Percentiles rank a stretch among this genome's conserved stretches.
Evolutionary conservation across 2,888 invertebrate genomes (phyloP).

Genomic region (Timandra comae): DNA sequence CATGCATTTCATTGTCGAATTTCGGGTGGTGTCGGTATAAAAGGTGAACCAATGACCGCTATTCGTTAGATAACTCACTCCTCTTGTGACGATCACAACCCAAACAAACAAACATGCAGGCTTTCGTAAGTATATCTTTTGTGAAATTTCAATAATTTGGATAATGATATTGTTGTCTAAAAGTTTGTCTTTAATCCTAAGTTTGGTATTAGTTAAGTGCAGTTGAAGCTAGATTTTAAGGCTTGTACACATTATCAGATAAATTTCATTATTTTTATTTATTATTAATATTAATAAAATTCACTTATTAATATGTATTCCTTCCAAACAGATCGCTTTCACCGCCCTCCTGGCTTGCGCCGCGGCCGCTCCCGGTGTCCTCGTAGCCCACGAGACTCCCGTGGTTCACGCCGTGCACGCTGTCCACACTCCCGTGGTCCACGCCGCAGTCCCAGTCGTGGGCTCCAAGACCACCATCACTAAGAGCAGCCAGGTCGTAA

Average conservation of each 20-base stretch:
- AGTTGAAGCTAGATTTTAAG: too few relatives aligned
- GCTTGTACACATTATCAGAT: too few relatives aligned
- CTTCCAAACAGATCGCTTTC: conserved; percentile 59
- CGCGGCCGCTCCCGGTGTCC: conserved; percentile 63
- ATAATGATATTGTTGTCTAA: too few relatives aligned
- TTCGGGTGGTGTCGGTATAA: conserved; percentile 51
- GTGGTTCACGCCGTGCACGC: conserved; percentile 45
- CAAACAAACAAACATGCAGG: conserved; percentile 49
- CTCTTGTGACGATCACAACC: conserved; percentile 32
- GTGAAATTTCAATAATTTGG: too few relatives aligned
- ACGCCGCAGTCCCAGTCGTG: conserved; percentile 49
- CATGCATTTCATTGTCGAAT: conserved; percentile 48
- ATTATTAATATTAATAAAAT: too few relatives aligned
- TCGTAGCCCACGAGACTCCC: conserved; percentile 48
- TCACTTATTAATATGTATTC: too few relatives aligned
- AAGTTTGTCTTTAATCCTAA: too few relatives aligned
- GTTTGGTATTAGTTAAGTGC: too few relatives aligned
- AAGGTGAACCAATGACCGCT: conserved; percentile 31
- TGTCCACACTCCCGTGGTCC: conserved; percentile 47
- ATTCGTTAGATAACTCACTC: conserved; percentile 53
- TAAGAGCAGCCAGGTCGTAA: conserved; percentile 65
- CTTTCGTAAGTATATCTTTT: conserved; percentile 49
- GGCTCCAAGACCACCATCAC: conserved; percentile 62
- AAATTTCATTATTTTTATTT: too few relatives aligned
- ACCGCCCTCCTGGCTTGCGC: conserved; percentile 69